Percentiles rank a stretch among this genome's conserved stretches.
Conservation (phyloP, 92 coral and sea anemone species). For the Epizoanthus fatuus region DNA sequence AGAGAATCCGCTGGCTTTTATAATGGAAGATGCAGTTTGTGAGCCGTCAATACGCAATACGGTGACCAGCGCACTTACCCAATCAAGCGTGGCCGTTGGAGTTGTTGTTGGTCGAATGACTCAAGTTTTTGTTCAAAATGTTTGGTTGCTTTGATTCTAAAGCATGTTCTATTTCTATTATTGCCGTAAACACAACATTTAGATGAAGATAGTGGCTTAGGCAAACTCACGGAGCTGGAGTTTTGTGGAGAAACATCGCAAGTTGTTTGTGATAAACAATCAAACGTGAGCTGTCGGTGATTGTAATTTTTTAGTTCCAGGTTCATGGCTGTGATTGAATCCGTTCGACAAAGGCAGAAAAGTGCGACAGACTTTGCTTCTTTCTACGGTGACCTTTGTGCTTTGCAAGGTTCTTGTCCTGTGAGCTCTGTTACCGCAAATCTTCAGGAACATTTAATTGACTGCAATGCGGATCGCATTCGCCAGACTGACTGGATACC, state of each 20-base stretch:
- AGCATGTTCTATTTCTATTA: too few species aligned
- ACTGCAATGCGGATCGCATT: conserved; percentile 97
- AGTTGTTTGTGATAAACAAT: neutral
- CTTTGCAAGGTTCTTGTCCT: conserved; percentile 96
- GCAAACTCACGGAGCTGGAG: neutral
- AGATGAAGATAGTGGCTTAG: neutral
- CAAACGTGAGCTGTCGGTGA: neutral
- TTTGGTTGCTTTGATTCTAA: neutral
- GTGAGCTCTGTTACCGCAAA: conserved; percentile 92
- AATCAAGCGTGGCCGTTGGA: conserved; percentile 55
- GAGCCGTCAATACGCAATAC: conserved; percentile 46
- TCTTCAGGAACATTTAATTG: conserved; percentile 85
- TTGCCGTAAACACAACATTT: neutral
- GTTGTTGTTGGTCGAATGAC: neutral
- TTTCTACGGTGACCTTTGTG: conserved; percentile 96
- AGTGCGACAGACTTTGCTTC: conserved; percentile 90
- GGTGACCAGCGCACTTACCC: conserved; percentile 8
- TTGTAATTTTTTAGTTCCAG: neutral
- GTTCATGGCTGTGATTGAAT: conserved; percentile 93
- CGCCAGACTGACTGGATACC: conserved; percentile 96
- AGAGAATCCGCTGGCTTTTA: conserved; percentile 36
- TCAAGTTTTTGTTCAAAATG: conserved; percentile 10
- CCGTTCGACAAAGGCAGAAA: conserved; percentile 94
- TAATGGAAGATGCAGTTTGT: neutral
- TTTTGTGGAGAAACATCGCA: neutral